A percentile compares a stretch with the other conserved stretches of the same genome.
Conservation (phyloP, 2,797 vertebrate genomes). For the Sparus aurata region DNA sequence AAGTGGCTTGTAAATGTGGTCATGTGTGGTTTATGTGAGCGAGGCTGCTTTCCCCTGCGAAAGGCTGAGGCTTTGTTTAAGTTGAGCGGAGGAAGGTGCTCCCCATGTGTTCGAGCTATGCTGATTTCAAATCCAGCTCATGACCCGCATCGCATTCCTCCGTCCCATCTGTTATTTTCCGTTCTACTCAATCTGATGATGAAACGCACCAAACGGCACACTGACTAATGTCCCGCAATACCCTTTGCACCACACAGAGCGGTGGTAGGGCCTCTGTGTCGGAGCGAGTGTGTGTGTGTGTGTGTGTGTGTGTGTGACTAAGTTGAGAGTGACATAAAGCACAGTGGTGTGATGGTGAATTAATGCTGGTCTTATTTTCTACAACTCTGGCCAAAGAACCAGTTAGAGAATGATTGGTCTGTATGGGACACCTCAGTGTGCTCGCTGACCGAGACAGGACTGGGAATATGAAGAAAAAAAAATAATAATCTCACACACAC, state of each 20-base stretch:
- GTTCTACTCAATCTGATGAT: slow-evolving; percentile 33
- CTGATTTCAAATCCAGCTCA: slow-evolving; percentile 35
- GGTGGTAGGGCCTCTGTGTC: neutral
- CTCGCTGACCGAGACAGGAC: slow-evolving; percentile 50
- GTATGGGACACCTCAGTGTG: slow-evolving; percentile 43
- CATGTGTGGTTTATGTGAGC: slow-evolving; percentile 60
- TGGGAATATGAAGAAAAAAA: slow-evolving; percentile 54
- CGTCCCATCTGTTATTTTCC: slow-evolving; percentile 12
- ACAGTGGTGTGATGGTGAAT: slow-evolving; percentile 53
- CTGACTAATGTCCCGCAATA: neutral
- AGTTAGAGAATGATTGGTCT: slow-evolving; percentile 52
- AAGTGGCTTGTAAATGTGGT: slow-evolving; percentile 73
- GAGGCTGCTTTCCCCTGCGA: slow-evolving; percentile 40
- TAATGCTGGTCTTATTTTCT: slow-evolving; percentile 50
- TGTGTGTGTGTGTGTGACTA: slow-evolving; percentile 23
- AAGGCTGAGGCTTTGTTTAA: slow-evolving; percentile 41
- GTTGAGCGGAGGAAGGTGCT: slow-evolving; percentile 25
- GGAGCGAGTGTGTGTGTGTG: slow-evolving; percentile 5
- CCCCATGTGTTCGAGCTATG: slow-evolving; percentile 12
- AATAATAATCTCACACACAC: slow-evolving; percentile 23
- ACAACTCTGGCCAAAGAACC: slow-evolving; percentile 34
- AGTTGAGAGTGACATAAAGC: slow-evolving; percentile 55
- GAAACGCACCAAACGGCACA: slow-evolving; percentile 33
- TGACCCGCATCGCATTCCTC: slow-evolving; percentile 27
- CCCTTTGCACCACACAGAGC: neutral